Evolutionary conservation across 1,140 invertebrate genomes (phyloP).

Genomic region (Meteorus sp.): DNA sequence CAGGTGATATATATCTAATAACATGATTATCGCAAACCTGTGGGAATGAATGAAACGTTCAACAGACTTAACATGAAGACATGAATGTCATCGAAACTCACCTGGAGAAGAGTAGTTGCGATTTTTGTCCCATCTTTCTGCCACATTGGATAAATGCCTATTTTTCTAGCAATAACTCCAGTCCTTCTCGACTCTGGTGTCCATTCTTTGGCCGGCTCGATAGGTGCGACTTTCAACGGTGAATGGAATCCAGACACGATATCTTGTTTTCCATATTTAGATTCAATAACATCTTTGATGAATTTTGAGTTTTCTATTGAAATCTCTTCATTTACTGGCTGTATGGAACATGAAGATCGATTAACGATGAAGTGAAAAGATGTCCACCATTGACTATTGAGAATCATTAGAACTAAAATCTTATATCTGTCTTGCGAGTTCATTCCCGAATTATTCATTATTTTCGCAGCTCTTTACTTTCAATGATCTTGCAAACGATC

Average conservation of each 20-base stretch:
- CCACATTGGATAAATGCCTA: slow-evolving; percentile 94
- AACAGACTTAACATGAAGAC: slow-evolving; percentile 7
- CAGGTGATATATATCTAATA: slow-evolving; percentile 86
- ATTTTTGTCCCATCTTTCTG: slow-evolving; percentile 80
- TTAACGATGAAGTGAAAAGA: no score
- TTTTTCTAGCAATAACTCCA: slow-evolving; percentile 90
- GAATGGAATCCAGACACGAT: slow-evolving; percentile 46
- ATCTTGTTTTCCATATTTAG: slow-evolving; percentile 62
- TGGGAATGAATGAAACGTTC: slow-evolving; percentile 19
- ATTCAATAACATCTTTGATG: slow-evolving; percentile 74
- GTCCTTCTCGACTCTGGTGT: slow-evolving; percentile 65
- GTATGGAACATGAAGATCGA: no score
- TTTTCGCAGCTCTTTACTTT: slow-evolving; percentile 3
- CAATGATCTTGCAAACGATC: no score
- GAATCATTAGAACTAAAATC: neutral
- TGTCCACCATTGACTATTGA: slow-evolving; percentile 63
- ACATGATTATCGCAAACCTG: slow-evolving; percentile 96
- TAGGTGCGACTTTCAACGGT: slow-evolving; percentile 61
- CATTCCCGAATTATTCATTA: slow-evolving; percentile 9
- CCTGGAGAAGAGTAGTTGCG: slow-evolving; percentile 82
- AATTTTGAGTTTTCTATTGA: slow-evolving; percentile 82
- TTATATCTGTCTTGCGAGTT: slow-evolving; percentile 13
- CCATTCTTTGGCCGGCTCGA: slow-evolving; percentile 67
- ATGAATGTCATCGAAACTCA: slow-evolving; percentile 47
- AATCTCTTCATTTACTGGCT: slow-evolving; percentile 74